Evolutionary conservation across 2,797 vertebrate genomes (phyloP).

Genomic region (Schizopygopsis pylzovi): DNA sequence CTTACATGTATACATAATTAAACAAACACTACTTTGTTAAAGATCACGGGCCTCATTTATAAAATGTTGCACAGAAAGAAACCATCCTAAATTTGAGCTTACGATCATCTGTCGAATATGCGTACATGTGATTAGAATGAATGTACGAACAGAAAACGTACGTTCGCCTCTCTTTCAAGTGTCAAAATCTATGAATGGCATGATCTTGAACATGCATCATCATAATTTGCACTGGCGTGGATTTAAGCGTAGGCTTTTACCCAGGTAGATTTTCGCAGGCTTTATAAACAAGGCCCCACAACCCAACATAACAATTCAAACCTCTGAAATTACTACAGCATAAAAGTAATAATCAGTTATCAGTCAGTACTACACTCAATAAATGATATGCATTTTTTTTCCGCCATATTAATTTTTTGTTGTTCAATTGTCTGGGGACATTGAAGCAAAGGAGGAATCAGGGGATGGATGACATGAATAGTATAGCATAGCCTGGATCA

Average conservation of each 20-base stretch:
- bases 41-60: not conserved
- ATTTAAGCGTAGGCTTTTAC: too few species aligned
- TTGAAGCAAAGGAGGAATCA: not conserved
- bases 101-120: too few species aligned
- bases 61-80: too few species aligned
- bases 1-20: not conserved
- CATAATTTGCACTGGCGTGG: too few species aligned
- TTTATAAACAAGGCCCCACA: too few species aligned
- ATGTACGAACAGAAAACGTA: too few species aligned
- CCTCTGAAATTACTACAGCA: not conserved
- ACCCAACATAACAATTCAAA: not conserved
- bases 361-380: not conserved
- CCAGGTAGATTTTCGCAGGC: too few species aligned
- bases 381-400: not conserved
- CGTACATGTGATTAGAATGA: too few species aligned
- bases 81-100: too few species aligned
- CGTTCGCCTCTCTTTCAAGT: too few species aligned
- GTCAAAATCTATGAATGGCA: too few species aligned
- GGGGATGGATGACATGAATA: slow-evolving; percentile 13
- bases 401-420: not conserved
- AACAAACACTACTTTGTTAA: not conserved
- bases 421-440: not conserved
- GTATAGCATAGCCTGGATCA: slow-evolving; percentile 29
- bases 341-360: not conserved
- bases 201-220: too few species aligned